Percentiles rank a stretch among this genome's conserved stretches.
These are phyloP conservation scores for Budorcas taxicolor DNA, from an alignment of 2,113 vertebrate species.

Conservation along the genomic window DNA sequence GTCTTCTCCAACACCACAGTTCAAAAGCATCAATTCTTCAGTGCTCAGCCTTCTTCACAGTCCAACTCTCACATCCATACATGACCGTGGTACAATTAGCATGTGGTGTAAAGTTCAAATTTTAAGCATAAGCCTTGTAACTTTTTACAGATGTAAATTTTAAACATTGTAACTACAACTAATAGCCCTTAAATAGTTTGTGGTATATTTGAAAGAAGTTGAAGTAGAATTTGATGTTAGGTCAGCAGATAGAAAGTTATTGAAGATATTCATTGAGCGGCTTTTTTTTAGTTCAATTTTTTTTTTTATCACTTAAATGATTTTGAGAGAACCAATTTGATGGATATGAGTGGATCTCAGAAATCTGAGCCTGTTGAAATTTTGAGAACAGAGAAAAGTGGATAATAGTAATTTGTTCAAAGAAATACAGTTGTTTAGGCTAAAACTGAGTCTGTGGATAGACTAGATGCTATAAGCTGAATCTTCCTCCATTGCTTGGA, in stretches of 20 bases:
- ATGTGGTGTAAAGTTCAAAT: neutral
- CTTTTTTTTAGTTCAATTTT: neutral
- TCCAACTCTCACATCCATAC: no score
- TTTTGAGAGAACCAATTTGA: neutral
- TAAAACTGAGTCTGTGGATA: neutral
- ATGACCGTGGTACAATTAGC: neutral
- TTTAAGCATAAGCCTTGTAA: neutral
- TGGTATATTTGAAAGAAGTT: neutral
- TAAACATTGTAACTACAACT: neutral
- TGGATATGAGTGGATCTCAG: neutral
- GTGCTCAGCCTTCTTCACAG: no score
- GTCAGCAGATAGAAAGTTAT: neutral
- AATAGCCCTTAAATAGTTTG: neutral
- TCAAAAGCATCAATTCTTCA: no score
- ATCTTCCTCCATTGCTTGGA: neutral
- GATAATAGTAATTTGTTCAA: neutral
- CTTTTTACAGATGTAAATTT: neutral
- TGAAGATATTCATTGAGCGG: neutral
- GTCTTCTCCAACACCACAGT: no score
- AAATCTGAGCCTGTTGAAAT: neutral
- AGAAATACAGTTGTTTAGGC: neutral
- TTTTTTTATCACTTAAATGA: neutral
- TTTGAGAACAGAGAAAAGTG: neutral
- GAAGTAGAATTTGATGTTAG: neutral
- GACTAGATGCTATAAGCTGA: neutral